phyloP scores from a whole-genome alignment of 1,140 invertebrate genomes.

The Aphelinus atriplicis region DNA sequence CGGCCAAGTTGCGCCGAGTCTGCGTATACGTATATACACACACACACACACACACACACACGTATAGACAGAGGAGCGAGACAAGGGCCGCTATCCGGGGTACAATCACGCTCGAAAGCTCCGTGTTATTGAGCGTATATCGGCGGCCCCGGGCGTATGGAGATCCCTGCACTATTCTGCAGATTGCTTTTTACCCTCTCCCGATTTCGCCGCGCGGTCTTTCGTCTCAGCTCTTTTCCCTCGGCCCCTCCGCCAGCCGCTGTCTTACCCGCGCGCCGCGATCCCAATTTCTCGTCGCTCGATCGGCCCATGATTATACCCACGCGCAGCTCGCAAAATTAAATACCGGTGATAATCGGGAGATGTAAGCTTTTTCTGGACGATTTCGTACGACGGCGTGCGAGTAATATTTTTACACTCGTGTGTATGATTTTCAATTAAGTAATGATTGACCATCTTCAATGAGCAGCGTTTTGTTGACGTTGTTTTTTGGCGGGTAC shows the following conservation, averaged over 20 bases:
- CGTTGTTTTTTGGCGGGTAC: too few species aligned
- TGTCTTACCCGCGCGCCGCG: background rate
- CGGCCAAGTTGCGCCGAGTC: slow-evolving; percentile 46
- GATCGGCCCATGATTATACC: too few species aligned
- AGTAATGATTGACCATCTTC: too few species aligned
- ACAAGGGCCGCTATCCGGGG: background rate
- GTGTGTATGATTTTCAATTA: too few species aligned
- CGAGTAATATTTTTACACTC: too few species aligned
- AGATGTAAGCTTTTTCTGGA: too few species aligned
- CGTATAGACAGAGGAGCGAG: background rate
- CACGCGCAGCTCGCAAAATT: too few species aligned
- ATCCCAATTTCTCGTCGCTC: slow-evolving; percentile 15
- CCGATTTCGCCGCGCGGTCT: background rate
- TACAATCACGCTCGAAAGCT: slow-evolving; percentile 1
- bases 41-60: too few species aligned
- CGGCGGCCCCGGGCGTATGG: background rate
- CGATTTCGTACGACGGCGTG: too few species aligned
- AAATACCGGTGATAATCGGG: too few species aligned
- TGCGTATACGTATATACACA: too few species aligned
- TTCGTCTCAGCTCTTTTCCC: background rate
- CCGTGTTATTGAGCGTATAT: slow-evolving; percentile 23
- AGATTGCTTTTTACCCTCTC: slow-evolving; percentile 16
- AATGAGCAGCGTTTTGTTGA: too few species aligned
- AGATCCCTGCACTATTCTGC: background rate
- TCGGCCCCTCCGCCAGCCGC: background rate